These are phyloP conservation scores for Zophobas atratus DNA, from an alignment of 1,140 invertebrate genomes.

Conservation along the genomic window DNA sequence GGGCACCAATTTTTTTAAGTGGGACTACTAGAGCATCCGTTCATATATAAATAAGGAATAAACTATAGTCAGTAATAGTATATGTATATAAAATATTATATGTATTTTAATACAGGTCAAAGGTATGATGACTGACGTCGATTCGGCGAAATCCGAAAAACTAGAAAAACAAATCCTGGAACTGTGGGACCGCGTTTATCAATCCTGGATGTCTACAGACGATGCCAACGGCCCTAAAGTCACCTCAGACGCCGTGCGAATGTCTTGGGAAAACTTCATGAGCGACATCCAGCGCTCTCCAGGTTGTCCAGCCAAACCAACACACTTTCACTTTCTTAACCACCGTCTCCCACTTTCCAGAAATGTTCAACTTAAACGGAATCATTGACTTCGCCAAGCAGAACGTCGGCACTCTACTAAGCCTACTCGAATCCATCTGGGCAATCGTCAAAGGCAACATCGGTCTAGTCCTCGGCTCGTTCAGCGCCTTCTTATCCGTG, in stretches of 20 bases:
- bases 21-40: no score
- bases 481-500: conserved; percentile 90
- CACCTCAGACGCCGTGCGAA: conserved; percentile 77
- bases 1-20: no score
- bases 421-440: conserved; percentile 95
- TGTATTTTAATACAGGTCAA: conserved; percentile 72
- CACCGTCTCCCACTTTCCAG: conserved; percentile 66
- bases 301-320: conserved; percentile 65
- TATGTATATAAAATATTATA: no score
- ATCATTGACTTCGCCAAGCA: conserved; percentile 89
- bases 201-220: conserved; percentile 87
- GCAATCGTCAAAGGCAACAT: conserved; percentile 93
- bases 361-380: conserved; percentile 82
- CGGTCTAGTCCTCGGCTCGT: conserved; percentile 87
- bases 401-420: conserved; percentile 92
- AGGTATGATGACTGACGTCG: conserved; percentile 85
- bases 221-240: conserved; percentile 77
- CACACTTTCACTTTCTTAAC: no score
- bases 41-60: no score
- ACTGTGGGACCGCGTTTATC: conserved; percentile 94
- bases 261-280: conserved; percentile 81
- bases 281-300: conserved; percentile 82
- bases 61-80: no score
- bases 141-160: conserved; percentile 85
- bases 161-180: conserved; percentile 94